phyloP scores from a whole-genome alignment of 2,113 vertebrate species.

The Balaeniceps rex region DNA sequence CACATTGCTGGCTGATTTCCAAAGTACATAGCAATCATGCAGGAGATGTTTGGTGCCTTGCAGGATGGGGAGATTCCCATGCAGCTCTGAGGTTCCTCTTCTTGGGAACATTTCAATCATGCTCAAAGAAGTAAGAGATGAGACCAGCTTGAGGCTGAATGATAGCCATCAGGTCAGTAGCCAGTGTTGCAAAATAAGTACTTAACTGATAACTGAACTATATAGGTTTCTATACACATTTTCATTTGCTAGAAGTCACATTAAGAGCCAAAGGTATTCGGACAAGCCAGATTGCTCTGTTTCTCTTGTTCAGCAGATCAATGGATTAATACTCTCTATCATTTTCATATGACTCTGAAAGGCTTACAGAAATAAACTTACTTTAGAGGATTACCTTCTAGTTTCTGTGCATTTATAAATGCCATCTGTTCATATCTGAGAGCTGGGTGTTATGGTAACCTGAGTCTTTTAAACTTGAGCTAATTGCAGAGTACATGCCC shows the following conservation, averaged over 20 bases:
- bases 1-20: neutral
- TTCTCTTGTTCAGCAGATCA: conserved; percentile 2
- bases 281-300: neutral
- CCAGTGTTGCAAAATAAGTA: neutral
- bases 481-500: conserved; percentile 6
- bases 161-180: neutral
- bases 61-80: neutral
- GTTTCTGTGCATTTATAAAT: conserved; percentile 35
- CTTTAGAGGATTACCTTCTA: conserved; percentile 51
- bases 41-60: neutral
- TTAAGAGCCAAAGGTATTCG: neutral
- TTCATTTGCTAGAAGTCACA: neutral
- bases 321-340: neutral
- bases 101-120: neutral
- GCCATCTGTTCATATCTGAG: conserved; percentile 31
- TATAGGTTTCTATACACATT: neutral
- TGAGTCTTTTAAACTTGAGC: neutral
- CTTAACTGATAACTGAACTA: neutral
- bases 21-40: neutral
- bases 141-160: neutral
- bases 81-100: neutral
- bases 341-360: neutral
- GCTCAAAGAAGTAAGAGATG: neutral
- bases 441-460: conserved; percentile 62
- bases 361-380: conserved; percentile 43